A percentile compares a stretch with the other conserved stretches of the same genome.
Evolutionary conservation across 2,797 vertebrate genomes (phyloP).

Genomic region (Artibeus jamaicensis): DNA sequence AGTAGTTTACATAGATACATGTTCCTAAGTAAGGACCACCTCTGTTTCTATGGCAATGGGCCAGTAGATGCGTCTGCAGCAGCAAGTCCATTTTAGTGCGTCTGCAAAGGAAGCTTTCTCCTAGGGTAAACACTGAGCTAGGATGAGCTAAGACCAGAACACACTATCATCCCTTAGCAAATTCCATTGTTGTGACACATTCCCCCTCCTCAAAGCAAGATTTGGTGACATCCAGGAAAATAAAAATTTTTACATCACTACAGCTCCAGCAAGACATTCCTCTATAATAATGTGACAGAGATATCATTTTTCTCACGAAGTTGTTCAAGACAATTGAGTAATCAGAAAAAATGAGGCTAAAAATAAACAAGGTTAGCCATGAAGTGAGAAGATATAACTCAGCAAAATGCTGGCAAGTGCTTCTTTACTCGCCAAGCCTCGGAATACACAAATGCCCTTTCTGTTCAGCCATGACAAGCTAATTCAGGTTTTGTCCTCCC

Average conservation of each 20-base stretch:
- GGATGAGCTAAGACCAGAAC: neutral
- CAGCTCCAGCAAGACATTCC: conserved; percentile 30
- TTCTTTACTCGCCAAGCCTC: neutral
- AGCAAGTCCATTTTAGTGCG: neutral
- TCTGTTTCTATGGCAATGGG: conserved; percentile 69
- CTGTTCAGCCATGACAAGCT: conserved; percentile 63
- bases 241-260: neutral
- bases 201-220: neutral
- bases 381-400: neutral
- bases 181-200: neutral
- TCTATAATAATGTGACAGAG: conserved; percentile 39
- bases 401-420: neutral
- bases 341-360: conserved; percentile 40
- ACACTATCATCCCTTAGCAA: neutral
- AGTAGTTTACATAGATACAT: neutral
- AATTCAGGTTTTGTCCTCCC: conserved; percentile 68
- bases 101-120: neutral
- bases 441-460: conserved; percentile 31
- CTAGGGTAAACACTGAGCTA: conserved; percentile 29
- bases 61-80: neutral
- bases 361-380: conserved; percentile 44
- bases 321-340: conserved; percentile 47
- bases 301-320: conserved; percentile 50
- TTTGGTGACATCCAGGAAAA: conserved; percentile 20
- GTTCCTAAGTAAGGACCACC: conserved; percentile 58